Evolutionary conservation across 2,113 vertebrate genomes (phyloP), one percentile per base, ranked within the genome.

Genomic region (Noturus placidus): DNA sequence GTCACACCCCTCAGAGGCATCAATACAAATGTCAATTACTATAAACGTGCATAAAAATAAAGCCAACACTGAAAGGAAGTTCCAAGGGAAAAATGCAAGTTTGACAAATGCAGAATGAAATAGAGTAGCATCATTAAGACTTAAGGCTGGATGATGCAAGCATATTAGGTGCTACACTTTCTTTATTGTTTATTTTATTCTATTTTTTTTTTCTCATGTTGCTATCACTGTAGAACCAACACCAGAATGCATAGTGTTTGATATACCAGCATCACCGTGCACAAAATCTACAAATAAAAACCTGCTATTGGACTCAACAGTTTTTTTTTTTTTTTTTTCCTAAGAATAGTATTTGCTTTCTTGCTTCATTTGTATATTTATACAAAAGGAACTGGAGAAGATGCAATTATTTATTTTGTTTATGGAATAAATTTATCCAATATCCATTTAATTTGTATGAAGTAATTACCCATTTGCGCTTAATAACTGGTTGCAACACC

Each of bases 211-310:
- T 61, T 42, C 56, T 33, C 33, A 56, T n/a, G n/a, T 70, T 72
- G 27, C 22, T 33, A 25, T 59, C 38, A 33, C 61, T 83, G 42
- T 67, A 50, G 82, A 42, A 46, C 33, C 56, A 76, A 30, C 19
- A 35, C 19, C 52, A 63, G 13, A 35, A 30, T 52, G 54, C 52
- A 77, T 10, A 38, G 56, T 83, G n/a, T 83, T 46, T 77, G 57
- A 54, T 83, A 65, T 57, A 87, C 81, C 81, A 83, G 86, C 86
- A 87, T 83, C 22, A 35, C 52, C 69, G 77, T 83, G 57, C 69
- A 83, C 70, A 87, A 81, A n/a, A 35, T 46, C 11, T 78, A 65
- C 20, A 63, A 87, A 83, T 83, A 83, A 83, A 87, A 83, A 67
- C 10, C 33, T 79, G 25, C 42, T 14, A 57, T 35, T 59, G 27